Evolutionary conservation across 2,888 invertebrate species (phyloP).

Genomic region (Taenaris catops): DNA sequence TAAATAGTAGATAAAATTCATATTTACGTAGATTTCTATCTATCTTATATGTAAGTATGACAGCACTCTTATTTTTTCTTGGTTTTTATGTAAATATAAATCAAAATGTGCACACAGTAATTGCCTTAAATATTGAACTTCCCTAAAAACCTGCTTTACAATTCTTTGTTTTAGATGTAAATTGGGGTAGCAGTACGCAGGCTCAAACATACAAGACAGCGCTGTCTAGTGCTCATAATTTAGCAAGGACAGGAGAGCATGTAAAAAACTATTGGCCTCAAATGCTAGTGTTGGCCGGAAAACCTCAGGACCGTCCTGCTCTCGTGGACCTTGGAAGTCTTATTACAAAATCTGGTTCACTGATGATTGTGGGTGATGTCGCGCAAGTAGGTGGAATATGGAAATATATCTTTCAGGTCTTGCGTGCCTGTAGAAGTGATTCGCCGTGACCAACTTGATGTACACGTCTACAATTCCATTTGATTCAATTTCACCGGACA

Average conservation of each 20-base stretch:
- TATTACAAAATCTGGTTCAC: slow-evolving; percentile 94
- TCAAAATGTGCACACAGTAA: no score
- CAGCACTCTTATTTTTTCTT: no score
- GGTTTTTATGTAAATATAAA: no score
- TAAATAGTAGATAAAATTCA: no score
- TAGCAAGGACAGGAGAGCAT: slow-evolving; percentile 94
- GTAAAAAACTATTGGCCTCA: slow-evolving; percentile 99
- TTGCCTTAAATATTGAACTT: no score
- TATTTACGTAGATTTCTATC: no score
- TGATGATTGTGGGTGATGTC: slow-evolving; percentile 94
- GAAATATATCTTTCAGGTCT: no score
- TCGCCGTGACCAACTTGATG: background rate
- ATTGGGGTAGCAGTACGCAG: slow-evolving; percentile 98
- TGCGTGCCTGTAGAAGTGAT: slow-evolving; percentile 6
- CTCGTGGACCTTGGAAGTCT: slow-evolving; percentile 94
- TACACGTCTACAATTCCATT: background rate
- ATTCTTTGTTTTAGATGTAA: slow-evolving; percentile 84
- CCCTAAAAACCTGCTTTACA: no score
- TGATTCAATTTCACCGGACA: no score
- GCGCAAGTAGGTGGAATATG: slow-evolving; percentile 78
- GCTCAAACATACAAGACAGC: slow-evolving; percentile 97
- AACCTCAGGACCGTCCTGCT: slow-evolving; percentile 91
- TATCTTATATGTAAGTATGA: no score
- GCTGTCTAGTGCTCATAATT: slow-evolving; percentile 88
- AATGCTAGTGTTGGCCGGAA: slow-evolving; percentile 89